These are phyloP conservation scores for Netelia fuscicornis DNA, from an alignment of 2,888 invertebrate genomes.

Conservation along the genomic window DNA sequence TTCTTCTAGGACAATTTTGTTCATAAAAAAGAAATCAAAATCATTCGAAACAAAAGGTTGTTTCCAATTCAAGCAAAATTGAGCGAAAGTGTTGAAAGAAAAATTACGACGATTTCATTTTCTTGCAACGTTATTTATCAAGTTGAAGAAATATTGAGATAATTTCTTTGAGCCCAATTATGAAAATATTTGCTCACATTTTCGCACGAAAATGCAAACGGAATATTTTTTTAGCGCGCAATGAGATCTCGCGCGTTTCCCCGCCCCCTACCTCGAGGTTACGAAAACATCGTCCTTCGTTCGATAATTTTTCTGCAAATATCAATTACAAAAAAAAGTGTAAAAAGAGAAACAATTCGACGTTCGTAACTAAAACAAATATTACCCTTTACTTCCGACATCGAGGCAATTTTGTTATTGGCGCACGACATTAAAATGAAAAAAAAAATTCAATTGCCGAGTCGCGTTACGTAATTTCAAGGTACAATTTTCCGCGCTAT, in stretches of 20 bases:
- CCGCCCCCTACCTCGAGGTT: not conserved
- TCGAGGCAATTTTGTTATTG: not conserved
- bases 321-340: not conserved
- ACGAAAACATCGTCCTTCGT: not conserved
- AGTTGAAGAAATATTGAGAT: too few relatives aligned
- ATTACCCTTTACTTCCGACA: not conserved
- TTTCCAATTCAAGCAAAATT: too few relatives aligned
- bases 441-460: slow-evolving; percentile 25
- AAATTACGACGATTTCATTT: too few relatives aligned
- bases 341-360: not conserved
- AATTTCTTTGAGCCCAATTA: too few relatives aligned
- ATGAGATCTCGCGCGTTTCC: too few relatives aligned
- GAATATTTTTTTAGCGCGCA: too few relatives aligned
- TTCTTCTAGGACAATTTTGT: not conserved
- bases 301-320: not conserved
- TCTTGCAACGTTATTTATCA: too few relatives aligned
- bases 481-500: slow-evolving; percentile 53
- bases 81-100: too few relatives aligned
- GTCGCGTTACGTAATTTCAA: slow-evolving; percentile 58
- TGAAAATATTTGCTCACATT: not conserved
- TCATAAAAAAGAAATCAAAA: not conserved
- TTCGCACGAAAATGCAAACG: not conserved
- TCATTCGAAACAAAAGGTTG: too few relatives aligned
- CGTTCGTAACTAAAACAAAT: not conserved
- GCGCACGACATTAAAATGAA: not conserved